Base-by-base conservation (phyloP, 2,888 invertebrate species). In the Dioctria rufipes region DNA sequence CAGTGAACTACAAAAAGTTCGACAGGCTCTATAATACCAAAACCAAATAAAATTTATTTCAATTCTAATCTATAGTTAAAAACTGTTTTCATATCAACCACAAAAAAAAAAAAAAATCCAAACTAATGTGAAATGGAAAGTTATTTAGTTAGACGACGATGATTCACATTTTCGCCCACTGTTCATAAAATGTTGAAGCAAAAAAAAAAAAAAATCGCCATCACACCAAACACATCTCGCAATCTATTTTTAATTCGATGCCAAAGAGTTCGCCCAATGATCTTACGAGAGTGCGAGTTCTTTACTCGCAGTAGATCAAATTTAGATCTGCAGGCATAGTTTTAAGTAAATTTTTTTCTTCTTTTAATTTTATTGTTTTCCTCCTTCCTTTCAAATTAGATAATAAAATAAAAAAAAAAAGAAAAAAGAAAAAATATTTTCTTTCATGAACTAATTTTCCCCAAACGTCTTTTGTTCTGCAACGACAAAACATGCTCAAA, bases 191-290 rank as follows among this genome's bases (percentile, higher is more conserved):
- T 39, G 71, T 25, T 46, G 71, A 71, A 25, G 25, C 0, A 25
- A 25, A 25, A 71, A 71, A 71, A 71, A 25, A 25, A 25, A 25
- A 71, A 71, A 71, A 71, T 54, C 71, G 39, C 37, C 71, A 71
- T 39, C 54, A 54, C 71, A 51, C 71, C 51, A 25, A 25, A 71
- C 71, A 46, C 46, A 51, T 49, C 25, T 25, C 25, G 25, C 25
- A 25, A 25, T 25, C 71, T 71, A 71, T 71, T 71, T 71, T 71
- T 71, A 71, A 71, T 71, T 71, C 39, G 71, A 37, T 51, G 71
- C 71, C 71, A 71, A 71, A 54, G 71, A 71, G 71, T 71, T 71
- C 71, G 54, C 54, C 71, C 71, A 71, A 71, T 71, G 54, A 54
- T 71, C 54, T 25, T 71, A 71, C 25, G 2, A 25, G 25, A 25